phyloP scores from a whole-genome alignment of 2,113 vertebrate genomes.

The Oreochromis aureus region DNA sequence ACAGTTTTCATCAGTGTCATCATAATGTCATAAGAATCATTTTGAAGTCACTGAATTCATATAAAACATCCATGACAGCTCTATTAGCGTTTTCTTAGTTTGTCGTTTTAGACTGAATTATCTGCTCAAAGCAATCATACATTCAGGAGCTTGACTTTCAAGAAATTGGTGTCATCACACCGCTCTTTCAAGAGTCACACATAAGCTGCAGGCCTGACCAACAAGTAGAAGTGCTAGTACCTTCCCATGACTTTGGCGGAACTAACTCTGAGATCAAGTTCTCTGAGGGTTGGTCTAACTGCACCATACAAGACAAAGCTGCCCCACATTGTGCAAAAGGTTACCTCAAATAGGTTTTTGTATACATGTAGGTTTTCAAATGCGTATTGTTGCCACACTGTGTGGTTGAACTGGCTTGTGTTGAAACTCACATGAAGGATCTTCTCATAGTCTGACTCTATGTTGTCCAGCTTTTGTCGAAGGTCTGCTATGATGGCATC shows the following conservation, averaged over 20 bases:
- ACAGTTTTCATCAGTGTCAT: not conserved
- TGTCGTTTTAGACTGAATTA: not conserved
- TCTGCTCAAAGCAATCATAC: not conserved
- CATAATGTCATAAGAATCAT: not conserved
- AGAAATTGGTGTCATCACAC: not conserved
- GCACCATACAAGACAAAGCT: not conserved
- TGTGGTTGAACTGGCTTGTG: not conserved
- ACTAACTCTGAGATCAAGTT: not conserved
- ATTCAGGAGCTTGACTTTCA: not conserved
- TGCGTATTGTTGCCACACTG: not conserved
- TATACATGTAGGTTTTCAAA: not conserved
- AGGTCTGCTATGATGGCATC: constrained; percentile 64
- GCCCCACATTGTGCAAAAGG: not conserved
- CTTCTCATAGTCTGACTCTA: constrained; percentile 72
- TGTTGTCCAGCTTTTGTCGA: constrained; percentile 54
- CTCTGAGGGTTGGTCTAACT: not conserved
- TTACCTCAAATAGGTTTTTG: not conserved
- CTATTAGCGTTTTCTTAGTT: not conserved
- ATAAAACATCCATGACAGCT: not conserved
- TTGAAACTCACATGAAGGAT: constrained; percentile 67
- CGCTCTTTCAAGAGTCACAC: not conserved
- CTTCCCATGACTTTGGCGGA: not conserved
- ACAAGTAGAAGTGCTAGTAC: not conserved
- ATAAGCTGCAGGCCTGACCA: not conserved
- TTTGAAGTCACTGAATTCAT: not conserved